These are phyloP conservation scores for Jaculus jaculus DNA, from an alignment of 2,113 vertebrate genomes.

Conservation along the genomic window DNA sequence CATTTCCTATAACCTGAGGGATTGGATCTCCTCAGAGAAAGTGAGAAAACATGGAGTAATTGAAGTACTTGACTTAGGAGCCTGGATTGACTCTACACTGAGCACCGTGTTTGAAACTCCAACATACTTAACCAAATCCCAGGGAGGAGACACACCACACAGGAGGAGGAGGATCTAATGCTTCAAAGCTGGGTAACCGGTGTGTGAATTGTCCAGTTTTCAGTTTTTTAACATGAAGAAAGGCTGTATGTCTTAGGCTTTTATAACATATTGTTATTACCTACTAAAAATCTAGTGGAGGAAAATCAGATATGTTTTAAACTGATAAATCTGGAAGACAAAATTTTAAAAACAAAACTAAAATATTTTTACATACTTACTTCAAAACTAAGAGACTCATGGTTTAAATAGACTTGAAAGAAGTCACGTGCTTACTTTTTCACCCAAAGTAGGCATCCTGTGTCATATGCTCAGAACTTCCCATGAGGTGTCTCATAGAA, in stretches of 20 bases:
- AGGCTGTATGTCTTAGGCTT: background rate
- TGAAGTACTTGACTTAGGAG: background rate
- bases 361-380: background rate
- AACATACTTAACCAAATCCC: too few species aligned
- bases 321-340: conserved; percentile 8
- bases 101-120: background rate
- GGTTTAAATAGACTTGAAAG: background rate
- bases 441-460: background rate
- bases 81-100: background rate
- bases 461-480: background rate
- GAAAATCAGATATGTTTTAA: background rate
- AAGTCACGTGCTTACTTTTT: background rate
- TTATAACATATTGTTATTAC: background rate
- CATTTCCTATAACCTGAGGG: background rate
- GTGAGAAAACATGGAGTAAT: background rate
- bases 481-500: background rate
- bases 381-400: conserved; percentile 2
- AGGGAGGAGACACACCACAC: too few species aligned
- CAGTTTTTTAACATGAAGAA: background rate
- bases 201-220: background rate
- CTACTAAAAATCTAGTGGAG: background rate
- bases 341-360: background rate
- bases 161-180: too few species aligned
- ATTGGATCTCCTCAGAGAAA: background rate
- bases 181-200: too few species aligned